Evolutionary conservation across 2,113 vertebrate genomes (phyloP).

Genomic region (Macroglossus sobrinus): DNA sequence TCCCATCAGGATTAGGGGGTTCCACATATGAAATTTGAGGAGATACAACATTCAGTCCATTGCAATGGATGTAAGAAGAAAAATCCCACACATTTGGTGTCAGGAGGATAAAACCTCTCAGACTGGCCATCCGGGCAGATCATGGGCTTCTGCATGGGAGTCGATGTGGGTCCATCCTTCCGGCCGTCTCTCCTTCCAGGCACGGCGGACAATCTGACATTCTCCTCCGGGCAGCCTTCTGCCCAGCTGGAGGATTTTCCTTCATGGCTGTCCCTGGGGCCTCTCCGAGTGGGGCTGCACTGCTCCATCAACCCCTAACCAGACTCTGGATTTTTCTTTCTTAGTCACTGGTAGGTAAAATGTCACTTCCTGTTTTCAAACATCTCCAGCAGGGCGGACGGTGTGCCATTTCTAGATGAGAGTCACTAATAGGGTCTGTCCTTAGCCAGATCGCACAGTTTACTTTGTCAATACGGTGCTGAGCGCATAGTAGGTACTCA

Average conservation of each 20-base stretch:
- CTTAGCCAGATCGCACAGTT: neutral
- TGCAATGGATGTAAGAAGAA: neutral
- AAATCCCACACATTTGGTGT: neutral
- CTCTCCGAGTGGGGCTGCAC: fast-evolving
- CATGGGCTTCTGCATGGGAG: neutral
- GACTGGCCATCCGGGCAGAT: neutral
- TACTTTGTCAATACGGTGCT: neutral
- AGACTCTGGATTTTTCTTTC: neutral
- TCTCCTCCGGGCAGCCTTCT: too few relatives aligned
- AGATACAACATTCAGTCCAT: too few relatives aligned
- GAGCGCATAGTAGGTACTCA: neutral
- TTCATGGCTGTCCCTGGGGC: neutral
- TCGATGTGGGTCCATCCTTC: neutral
- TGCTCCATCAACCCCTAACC: too few relatives aligned
- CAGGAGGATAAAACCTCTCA: neutral
- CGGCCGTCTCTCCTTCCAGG: neutral
- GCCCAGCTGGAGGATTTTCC: too few relatives aligned
- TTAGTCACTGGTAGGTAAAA: neutral
- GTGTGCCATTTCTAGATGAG: neutral
- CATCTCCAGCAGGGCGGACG: neutral
- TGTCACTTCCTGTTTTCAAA: neutral
- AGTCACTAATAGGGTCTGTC: neutral
- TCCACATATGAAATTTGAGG: neutral
- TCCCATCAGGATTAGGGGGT: neutral
- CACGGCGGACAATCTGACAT: neutral